Percentiles rank a stretch among this genome's conserved stretches.
phyloP scores from a whole-genome alignment of 2,113 vertebrate species.

The Setophaga kirtlandii region DNA sequence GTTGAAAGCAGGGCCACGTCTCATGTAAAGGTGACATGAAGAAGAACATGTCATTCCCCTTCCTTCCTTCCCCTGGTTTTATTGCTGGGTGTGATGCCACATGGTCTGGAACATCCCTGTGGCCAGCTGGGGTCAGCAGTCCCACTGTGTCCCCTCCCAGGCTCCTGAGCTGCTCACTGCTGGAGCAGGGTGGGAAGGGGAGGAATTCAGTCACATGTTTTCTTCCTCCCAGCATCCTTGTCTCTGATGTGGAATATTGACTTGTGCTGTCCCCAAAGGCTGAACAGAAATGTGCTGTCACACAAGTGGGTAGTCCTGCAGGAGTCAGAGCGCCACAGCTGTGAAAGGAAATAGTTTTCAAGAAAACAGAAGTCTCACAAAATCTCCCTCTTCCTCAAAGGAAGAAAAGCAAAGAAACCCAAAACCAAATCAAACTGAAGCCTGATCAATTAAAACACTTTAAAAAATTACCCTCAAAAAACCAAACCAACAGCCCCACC shows the following conservation, averaged over 20 bases:
- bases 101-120: not conserved
- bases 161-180: not conserved
- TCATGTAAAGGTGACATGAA: accelerated
- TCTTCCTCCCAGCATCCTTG: not conserved
- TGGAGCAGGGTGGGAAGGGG: not conserved
- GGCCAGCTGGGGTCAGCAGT: not conserved
- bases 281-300: not conserved
- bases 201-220: not conserved
- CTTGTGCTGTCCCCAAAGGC: not conserved
- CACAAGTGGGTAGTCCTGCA: not conserved
- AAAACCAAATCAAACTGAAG: not conserved
- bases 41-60: not conserved
- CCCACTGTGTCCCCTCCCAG: not conserved
- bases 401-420: not conserved
- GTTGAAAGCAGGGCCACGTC: not conserved
- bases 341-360: not conserved
- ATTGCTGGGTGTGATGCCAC: not conserved
- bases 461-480: not conserved
- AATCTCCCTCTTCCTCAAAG: not conserved
- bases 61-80: not conserved
- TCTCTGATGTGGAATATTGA: not conserved
- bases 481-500: not conserved
- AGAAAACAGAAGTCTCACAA: not conserved
- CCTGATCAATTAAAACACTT: not conserved
- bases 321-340: not conserved